Evolutionary conservation across 2,797 vertebrate species (phyloP), one percentile per base, ranked within the genome.

Genomic region (Thaleichthys pacificus): DNA sequence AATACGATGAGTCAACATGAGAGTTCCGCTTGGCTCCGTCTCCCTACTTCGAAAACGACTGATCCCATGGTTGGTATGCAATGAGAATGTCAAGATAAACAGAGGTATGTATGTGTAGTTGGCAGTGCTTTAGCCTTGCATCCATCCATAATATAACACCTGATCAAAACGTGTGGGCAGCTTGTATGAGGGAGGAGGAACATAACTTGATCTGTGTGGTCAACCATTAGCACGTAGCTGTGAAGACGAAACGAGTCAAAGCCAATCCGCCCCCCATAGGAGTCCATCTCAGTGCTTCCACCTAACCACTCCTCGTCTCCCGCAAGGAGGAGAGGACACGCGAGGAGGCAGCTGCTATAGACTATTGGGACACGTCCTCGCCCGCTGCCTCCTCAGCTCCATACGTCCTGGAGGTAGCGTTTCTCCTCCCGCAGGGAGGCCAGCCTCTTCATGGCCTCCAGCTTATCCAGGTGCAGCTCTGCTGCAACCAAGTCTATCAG

Each of bases 401-500:
- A 99, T 77, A 99, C 91, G 83, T 99, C 98, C 88, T 99, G 96
- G 68, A 97, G 92, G 80, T 98, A 99, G 8, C 92, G 93, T 56
- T 93, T 96, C 80, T 93, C 88, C 77, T 99, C 96, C 80, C 95
- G 92, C 75, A 98, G 91, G 0, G 35, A 62, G 0, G 96, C 97
- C 69, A 99, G 62, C 0, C 19, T 91, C 88, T 95, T 97, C 95
- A 98, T 92, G 58, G 95, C 95, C 69, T 96, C 95, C 63, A 99
- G 90, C 73, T 90, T 95, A 78, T 96, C 95, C 64, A 85, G 72
- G 70, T 91, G 87, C 73, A 91, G 90, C 85, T 96, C 94, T 0
- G 57, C 68, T 75, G 90, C 89, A 68, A 98, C 87, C 77, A 97
- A 93, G 74, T 96, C 94, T 57, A 94, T 76, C 80, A 99, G 76